These are phyloP conservation scores for Anarrhichthys ocellatus DNA, from an alignment of 2,113 vertebrate genomes.

Conservation along the genomic window DNA sequence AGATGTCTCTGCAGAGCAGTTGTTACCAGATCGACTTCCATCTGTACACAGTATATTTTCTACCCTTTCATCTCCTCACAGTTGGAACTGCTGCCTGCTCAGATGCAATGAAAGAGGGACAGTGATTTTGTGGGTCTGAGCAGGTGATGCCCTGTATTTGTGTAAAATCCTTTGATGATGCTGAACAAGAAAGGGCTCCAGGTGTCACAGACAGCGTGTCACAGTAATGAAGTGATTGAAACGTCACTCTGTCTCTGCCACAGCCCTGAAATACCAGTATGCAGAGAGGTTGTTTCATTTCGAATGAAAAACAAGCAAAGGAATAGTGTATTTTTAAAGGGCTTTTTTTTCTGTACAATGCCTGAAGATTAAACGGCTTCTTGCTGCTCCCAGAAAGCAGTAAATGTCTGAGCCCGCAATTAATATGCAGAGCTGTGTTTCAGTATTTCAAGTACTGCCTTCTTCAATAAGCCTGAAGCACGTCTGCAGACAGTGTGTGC, in stretches of 20 bases:
- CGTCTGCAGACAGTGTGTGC: conserved; percentile 18
- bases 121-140: conserved; percentile 54
- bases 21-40: conserved; percentile 12
- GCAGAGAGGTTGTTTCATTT: neutral
- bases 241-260: conserved; percentile 33
- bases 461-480: conserved; percentile 38
- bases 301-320: neutral
- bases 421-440: conserved; percentile 44
- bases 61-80: conserved; percentile 59
- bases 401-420: conserved; percentile 27
- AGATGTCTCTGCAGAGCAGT: conserved; percentile 24
- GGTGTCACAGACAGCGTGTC: conserved; percentile 58
- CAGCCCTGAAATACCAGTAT: conserved; percentile 9
- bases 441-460: conserved; percentile 32
- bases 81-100: conserved; percentile 32
- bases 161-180: conserved; percentile 72
- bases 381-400: neutral
- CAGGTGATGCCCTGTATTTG: conserved; percentile 61
- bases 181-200: conserved; percentile 67
- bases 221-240: conserved; percentile 24
- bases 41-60: neutral
- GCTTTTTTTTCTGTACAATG: conserved; percentile 4
- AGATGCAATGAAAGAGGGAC: conserved; percentile 23
- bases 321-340: neutral
- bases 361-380: neutral